Evolutionary conservation across 2,797 vertebrate species (phyloP).

Genomic region (Betta splendens): DNA sequence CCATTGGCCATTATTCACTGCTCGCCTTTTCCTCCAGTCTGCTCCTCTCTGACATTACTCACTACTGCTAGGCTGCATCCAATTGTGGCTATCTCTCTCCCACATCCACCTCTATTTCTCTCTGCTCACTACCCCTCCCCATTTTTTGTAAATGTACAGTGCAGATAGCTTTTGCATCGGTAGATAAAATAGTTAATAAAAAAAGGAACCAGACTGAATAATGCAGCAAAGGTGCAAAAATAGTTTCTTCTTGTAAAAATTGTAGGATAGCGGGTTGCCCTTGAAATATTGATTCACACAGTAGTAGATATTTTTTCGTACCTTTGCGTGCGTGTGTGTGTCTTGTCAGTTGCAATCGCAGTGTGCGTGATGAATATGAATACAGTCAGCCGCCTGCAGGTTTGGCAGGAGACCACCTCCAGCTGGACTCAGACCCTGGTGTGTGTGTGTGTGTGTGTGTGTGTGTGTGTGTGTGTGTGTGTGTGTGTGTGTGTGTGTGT

Average conservation of each 20-base stretch:
- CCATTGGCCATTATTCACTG: constrained; percentile 65
- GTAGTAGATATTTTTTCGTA: constrained; percentile 17
- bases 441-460: constrained; percentile 64
- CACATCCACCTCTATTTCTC: constrained; percentile 27
- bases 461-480: constrained; percentile 37
- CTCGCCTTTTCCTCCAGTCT: constrained; percentile 18
- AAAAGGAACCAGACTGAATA: constrained; percentile 15
- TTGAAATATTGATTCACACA: constrained; percentile 69
- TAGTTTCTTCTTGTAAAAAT: constrained; percentile 29
- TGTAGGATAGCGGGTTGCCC: constrained; percentile 49
- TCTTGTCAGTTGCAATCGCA: constrained; percentile 66
- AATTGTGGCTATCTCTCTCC: constrained; percentile 21
- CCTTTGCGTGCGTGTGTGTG: constrained; percentile 26
- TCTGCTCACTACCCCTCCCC: constrained; percentile 1
- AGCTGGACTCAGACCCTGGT: constrained; percentile 71
- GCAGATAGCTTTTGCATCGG: constrained; percentile 4
- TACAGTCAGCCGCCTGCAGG: constrained; percentile 68
- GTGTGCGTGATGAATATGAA: constrained; percentile 71
- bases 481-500: constrained; percentile 37
- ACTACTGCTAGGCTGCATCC: constrained; percentile 42
- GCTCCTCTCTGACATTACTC: constrained; percentile 55
- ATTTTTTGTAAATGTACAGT: neutral
- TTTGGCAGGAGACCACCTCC: constrained; percentile 73
- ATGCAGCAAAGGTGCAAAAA: constrained; percentile 21
- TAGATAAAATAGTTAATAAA: constrained; percentile 3